Evolutionary conservation across 2,113 vertebrate genomes (phyloP).

Genomic region (Lamprologus callipterus): DNA sequence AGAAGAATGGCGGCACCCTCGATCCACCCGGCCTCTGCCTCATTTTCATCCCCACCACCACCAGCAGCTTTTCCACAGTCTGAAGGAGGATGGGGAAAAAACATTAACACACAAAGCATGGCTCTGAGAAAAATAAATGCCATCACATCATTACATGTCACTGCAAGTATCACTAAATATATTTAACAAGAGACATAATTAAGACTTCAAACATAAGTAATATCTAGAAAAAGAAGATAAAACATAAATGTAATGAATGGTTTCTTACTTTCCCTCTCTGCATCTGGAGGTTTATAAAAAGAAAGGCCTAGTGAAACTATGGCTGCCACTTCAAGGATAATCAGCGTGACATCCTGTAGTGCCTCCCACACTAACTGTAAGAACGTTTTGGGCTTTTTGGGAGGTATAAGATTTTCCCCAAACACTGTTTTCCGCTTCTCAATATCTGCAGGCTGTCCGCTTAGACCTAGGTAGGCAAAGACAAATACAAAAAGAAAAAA

Average conservation of each 20-base stretch:
- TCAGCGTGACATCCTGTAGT: constrained; percentile 97
- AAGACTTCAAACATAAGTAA: not conserved
- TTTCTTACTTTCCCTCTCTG: constrained; percentile 80
- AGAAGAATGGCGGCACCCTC: constrained; percentile 96
- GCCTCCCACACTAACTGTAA: constrained; percentile 99
- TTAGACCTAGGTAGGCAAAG: constrained; percentile 77
- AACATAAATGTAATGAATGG: not conserved
- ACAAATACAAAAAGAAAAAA: not conserved
- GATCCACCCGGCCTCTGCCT: constrained; percentile 95
- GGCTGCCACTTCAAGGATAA: constrained; percentile 99
- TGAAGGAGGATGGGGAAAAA: constrained; percentile 31
- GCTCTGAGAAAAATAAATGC: not conserved
- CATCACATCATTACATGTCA: not conserved
- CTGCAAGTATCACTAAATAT: not conserved
- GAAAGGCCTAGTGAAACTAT: constrained; percentile 99
- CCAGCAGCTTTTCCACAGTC: constrained; percentile 85
- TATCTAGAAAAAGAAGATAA: not conserved
- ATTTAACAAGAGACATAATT: not conserved
- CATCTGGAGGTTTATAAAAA: constrained; percentile 96
- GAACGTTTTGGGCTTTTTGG: constrained; percentile 99
- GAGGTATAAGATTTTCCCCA: constrained; percentile 98
- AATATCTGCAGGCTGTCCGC: constrained; percentile 91
- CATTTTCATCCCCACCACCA: constrained; percentile 84
- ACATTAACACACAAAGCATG: not conserved
- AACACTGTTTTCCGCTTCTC: constrained; percentile 92